A percentile compares a stretch with the other conserved stretches of the same genome.
phyloP scores from a whole-genome alignment of 2,797 vertebrate species.

The Danionella dracula region DNA sequence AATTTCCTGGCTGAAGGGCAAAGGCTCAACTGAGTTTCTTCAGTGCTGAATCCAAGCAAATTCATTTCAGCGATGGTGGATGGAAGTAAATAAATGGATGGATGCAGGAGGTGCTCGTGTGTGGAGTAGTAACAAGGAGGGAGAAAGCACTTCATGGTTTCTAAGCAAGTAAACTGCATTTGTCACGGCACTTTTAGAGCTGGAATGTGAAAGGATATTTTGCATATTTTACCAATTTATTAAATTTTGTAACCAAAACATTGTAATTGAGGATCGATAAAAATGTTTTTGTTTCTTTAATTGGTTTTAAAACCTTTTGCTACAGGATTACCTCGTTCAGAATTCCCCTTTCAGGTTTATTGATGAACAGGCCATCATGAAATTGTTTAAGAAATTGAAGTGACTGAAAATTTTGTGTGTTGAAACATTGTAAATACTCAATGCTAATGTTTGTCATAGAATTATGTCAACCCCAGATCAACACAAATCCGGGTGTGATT shows the following conservation, averaged over 20 bases:
- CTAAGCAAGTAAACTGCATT: conserved; percentile 9
- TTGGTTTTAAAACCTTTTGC: background rate
- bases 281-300: too few species aligned
- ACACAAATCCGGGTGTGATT: too few species aligned
- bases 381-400: too few species aligned
- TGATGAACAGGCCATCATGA: too few species aligned
- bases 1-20: conserved; percentile 38
- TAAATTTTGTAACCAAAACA: too few species aligned
- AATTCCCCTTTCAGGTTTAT: too few species aligned
- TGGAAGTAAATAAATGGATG: conserved; percentile 43
- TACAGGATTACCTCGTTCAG: too few species aligned
- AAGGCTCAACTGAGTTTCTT: conserved; percentile 25
- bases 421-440: too few species aligned
- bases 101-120: conserved; percentile 34
- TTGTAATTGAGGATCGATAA: too few species aligned
- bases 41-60: conserved; percentile 17
- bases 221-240: conserved; percentile 19
- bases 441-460: too few species aligned
- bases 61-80: conserved; percentile 28
- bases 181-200: conserved; percentile 16
- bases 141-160: conserved; percentile 2
- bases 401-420: too few species aligned
- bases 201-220: conserved; percentile 28
- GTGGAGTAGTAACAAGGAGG: conserved; percentile 31
- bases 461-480: too few species aligned